Evolutionary conservation across 2,797 vertebrate genomes (phyloP), one percentile per base, ranked within the genome.

Genomic region (Schizopygopsis pylzovi): DNA sequence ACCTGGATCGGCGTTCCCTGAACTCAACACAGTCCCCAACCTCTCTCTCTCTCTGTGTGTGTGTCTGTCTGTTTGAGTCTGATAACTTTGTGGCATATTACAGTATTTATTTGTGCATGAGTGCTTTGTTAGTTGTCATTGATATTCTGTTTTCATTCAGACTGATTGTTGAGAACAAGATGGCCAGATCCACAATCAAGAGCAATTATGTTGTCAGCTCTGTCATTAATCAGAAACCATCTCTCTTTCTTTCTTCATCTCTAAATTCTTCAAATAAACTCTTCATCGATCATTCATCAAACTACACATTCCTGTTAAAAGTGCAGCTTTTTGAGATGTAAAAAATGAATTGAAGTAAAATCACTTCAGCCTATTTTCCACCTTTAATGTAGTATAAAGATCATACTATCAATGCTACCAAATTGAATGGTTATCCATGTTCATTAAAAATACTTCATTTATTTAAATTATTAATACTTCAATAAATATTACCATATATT

Each of bases 1-100:
- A 96, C 95, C 95, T 96, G 94, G 93, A 94, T 95, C 93, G 92
- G 92, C 92, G 93, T 93, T 92, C 91, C 93, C 92, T 91, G 93
- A 92, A 93, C 92, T 91, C 91, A 91, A 92, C 91, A 89, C 92
- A 92, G 91, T 93, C 93, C 91, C 91, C 92, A 93, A 92, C 92
- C 93, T 45, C 10, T 43, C 43, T 43, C 8, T 10, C 8, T 43
- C 87, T 89, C 79, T 68, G 84, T 82, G n/a, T 75, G 87, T 82
- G 25, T 86, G 54, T 92, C 85, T 85, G 83, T 88, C 88, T 89
- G 88, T 78, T 47, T 85, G 80, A 41, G 47, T 87, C 76, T 83
- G 88, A 89, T 89, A 87, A 89, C 79, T 85, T 85, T 89, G 76
- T 79, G 67, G 52, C 25, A 52, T 82, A 65, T 86, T 81, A 86